Conservation (phyloP, 2,797 vertebrate genomes). For the Falco naumanni region DNA sequence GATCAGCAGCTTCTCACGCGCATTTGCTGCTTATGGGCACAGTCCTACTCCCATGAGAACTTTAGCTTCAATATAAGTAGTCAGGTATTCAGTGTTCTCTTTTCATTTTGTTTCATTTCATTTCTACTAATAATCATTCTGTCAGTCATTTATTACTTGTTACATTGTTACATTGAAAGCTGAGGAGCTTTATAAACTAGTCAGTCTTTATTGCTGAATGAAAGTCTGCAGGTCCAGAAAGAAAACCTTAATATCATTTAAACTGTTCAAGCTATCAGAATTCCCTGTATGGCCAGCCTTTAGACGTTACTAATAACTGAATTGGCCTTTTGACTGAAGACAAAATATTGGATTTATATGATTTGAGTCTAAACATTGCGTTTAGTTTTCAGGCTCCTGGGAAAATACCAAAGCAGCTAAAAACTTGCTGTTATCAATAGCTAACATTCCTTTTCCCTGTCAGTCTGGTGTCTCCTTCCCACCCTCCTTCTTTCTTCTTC, state of each 20-base stretch:
- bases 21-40: neutral
- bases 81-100: neutral
- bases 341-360: constrained; percentile 16
- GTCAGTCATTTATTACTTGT: neutral
- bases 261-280: neutral
- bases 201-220: neutral
- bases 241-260: neutral
- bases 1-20: neutral
- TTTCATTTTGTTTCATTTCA: neutral
- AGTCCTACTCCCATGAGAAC: neutral
- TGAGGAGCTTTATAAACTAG: neutral
- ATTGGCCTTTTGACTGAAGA: constrained; percentile 10
- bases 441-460: neutral
- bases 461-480: neutral
- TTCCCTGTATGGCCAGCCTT: neutral
- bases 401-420: neutral
- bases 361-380: neutral
- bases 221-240: neutral
- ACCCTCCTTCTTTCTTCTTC: neutral
- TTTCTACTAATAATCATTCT: neutral
- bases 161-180: neutral
- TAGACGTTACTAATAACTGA: neutral
- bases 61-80: neutral
- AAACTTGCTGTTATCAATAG: neutral
- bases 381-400: neutral